Evolutionary conservation across 2,888 invertebrate species (phyloP), one percentile per base, ranked within the genome.

Genomic region (Tachina lurida): DNA sequence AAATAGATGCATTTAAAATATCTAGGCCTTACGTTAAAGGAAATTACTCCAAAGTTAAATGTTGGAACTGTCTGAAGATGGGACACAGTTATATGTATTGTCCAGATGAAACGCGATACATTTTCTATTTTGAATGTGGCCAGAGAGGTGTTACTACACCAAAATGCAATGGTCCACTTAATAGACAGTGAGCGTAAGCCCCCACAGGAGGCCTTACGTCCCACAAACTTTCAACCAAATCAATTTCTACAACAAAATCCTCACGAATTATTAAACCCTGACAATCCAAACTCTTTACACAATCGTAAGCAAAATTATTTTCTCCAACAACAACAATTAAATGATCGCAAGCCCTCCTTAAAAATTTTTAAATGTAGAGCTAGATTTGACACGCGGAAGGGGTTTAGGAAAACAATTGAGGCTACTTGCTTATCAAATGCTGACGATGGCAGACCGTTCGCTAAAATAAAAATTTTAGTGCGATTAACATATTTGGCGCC

Each of bases 31-130:
- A 52, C 0, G 22, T 15, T 2, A 67, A 13, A 22, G 19, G 0
- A 22, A 58, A 67, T 13, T 73, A 73, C 15, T 74, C 65, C 0
- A 19, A 31, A 15, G 67, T 58, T 15, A 65, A 76, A 10, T 76
- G 76, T n/a, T 75, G 74, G 74, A 74, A 74, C 13, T 74, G 74
- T 13, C 15, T 58, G 39, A 10, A 58, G 3, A 8, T 8, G n/a
- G 54, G 54, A 54, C 54, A 54, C 17, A 54, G 19, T 3, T 47
- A 12, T 13, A 47, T 47, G 13, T 47, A 47, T 13, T 47, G 47
- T 13, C 47, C 47, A 12, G 47, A 47, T 13, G 47, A 47, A 13
- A 13, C 47, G 5, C 47, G 47, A 13, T 13, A 1, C 47, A 13
- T 47, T 13, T 47, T 47, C 47, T 47, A 13, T 47, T 47, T 13